Conservation (phyloP, 2,797 vertebrate genomes). For the Spinus olivaceus region DNA sequence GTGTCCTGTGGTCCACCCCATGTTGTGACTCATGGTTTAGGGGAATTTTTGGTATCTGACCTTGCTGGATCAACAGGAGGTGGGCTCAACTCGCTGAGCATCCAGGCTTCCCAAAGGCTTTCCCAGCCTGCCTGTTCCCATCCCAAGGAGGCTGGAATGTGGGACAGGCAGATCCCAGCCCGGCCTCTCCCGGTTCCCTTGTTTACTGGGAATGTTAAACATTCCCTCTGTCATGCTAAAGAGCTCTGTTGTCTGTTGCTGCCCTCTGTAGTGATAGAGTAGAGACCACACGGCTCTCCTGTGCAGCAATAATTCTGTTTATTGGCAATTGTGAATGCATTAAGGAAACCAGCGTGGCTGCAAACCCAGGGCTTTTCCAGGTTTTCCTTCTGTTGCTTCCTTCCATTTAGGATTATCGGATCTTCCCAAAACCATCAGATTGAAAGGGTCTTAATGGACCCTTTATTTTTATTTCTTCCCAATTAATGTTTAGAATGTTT, state of each 20-base stretch:
- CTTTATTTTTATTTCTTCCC: background rate
- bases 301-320: background rate
- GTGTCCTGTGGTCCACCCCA: accelerated
- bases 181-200: constrained; percentile 34
- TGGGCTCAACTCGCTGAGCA: background rate
- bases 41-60: background rate
- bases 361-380: background rate
- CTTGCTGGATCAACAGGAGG: background rate
- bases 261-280: constrained; percentile 79
- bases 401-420: background rate
- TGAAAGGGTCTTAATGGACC: accelerated
- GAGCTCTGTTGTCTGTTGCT: constrained; percentile 78
- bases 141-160: background rate
- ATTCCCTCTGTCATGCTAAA: constrained; percentile 41
- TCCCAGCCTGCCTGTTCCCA: background rate
- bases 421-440: background rate
- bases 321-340: background rate
- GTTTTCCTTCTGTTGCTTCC: background rate
- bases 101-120: background rate
- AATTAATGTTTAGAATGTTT: background rate
- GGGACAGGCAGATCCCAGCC: background rate
- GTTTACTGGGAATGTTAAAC: constrained; percentile 63
- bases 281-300: constrained; percentile 67
- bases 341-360: background rate
- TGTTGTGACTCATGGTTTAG: background rate